Evolutionary conservation across 2,888 invertebrate species (phyloP).

Genomic region (Lycaena phlaeas): DNA sequence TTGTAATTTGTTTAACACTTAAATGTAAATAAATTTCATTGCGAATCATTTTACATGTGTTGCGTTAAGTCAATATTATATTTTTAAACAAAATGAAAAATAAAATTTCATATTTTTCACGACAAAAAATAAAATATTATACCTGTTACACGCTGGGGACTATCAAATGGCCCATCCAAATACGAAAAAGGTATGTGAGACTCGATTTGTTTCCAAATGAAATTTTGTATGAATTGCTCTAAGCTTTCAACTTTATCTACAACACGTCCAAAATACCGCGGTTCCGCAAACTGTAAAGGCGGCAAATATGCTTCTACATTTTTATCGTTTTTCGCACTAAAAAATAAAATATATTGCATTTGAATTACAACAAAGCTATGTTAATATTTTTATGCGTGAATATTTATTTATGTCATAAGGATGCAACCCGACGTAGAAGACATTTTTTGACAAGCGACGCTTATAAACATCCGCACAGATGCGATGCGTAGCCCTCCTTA

Average conservation of each 20-base stretch:
- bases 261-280: conserved; percentile 45
- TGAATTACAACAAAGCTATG: background rate
- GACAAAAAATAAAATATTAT: background rate
- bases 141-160: conserved; percentile 44
- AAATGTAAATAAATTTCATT: no score
- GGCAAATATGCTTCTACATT: conserved; percentile 38
- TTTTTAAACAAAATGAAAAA: no score
- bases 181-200: conserved; percentile 37
- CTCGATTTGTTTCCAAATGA: conserved; percentile 40
- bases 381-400: no score
- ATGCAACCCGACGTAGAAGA: no score
- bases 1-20: no score
- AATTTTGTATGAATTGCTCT: conserved; percentile 24
- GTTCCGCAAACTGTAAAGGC: conserved; percentile 37
- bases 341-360: conserved; percentile 12
- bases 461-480: no score
- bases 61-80: no score
- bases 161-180: conserved; percentile 42
- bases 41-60: no score
- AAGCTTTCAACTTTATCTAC: conserved; percentile 27
- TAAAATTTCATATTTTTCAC: no score
- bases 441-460: no score
- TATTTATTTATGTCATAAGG: no score
- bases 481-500: no score
- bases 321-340: conserved; percentile 45